phyloP scores from a whole-genome alignment of 2,113 vertebrate genomes.

The Ceratotherium simum region DNA sequence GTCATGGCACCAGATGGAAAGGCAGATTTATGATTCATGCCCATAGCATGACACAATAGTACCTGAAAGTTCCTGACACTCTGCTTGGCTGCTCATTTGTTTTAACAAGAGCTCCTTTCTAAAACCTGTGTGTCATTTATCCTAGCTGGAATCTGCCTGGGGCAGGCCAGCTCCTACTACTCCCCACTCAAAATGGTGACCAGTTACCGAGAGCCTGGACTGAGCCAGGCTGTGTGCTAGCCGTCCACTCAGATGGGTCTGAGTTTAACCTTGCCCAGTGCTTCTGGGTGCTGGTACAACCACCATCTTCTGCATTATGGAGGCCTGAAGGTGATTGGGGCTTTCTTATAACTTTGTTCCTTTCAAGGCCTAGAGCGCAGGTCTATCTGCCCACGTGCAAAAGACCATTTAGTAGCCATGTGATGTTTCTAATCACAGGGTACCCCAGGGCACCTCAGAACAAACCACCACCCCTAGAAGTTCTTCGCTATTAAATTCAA shows the following conservation, averaged over 20 bases:
- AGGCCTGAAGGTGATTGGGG: background rate
- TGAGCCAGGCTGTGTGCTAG: too few relatives aligned
- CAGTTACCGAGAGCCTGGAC: too few relatives aligned
- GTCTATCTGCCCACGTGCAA: background rate
- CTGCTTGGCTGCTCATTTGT: constrained; percentile 11
- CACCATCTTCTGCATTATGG: background rate
- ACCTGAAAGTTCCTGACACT: background rate
- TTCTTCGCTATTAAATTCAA: background rate
- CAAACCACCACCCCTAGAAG: background rate
- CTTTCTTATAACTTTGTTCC: background rate
- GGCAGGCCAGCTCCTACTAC: background rate
- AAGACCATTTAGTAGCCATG: background rate
- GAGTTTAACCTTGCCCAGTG: background rate
- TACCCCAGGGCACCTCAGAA: background rate
- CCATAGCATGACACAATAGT: constrained; percentile 26
- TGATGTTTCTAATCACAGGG: background rate
- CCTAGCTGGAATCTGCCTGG: background rate
- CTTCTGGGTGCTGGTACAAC: background rate
- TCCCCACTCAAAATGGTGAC: background rate
- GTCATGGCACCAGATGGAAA: background rate
- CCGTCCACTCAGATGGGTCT: too few relatives aligned
- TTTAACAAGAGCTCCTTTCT: constrained; percentile 29
- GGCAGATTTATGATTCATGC: constrained; percentile 44
- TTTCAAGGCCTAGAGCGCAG: background rate
- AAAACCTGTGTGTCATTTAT: constrained; percentile 42